Percentiles rank a stretch among this genome's conserved stretches.
Evolutionary conservation across 2,113 vertebrate genomes (phyloP).

Genomic region (Hiodon tergisus): DNA sequence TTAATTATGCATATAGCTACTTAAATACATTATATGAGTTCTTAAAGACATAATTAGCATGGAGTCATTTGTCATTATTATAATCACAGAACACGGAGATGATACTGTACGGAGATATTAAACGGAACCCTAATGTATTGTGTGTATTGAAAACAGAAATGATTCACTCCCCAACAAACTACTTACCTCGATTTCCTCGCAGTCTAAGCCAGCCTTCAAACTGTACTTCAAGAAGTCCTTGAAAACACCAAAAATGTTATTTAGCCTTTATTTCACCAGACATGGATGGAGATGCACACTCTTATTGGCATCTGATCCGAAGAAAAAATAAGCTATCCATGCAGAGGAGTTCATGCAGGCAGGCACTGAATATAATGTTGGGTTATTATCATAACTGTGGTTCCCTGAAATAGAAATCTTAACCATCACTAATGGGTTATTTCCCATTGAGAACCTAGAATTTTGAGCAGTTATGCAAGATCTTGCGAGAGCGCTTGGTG

Average conservation of each 20-base stretch:
- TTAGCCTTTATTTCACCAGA: background rate
- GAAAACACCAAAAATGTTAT: slow-evolving; percentile 18
- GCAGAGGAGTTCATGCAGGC: background rate
- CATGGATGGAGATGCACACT: background rate
- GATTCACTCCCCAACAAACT: slow-evolving; percentile 12
- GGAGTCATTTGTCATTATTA: background rate
- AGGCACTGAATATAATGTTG: too few species aligned
- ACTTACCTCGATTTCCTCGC: slow-evolving; percentile 82
- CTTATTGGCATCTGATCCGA: background rate
- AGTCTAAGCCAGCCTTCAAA: slow-evolving; percentile 87
- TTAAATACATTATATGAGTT: background rate
- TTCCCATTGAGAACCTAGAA: too few species aligned
- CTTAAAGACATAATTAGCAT: background rate
- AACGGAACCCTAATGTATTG: too few species aligned
- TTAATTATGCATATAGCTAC: too few species aligned
- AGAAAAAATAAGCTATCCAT: background rate
- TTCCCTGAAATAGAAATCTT: too few species aligned
- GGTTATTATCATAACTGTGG: too few species aligned
- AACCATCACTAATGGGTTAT: too few species aligned
- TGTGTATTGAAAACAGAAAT: background rate
- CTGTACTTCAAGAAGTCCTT: slow-evolving; percentile 95
- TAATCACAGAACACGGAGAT: too few species aligned
- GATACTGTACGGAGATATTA: background rate
- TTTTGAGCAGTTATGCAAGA: too few species aligned
- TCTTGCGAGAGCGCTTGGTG: too few species aligned